Base-by-base conservation (phyloP, 2,797 vertebrate genomes). In the Lerista edwardsae region DNA sequence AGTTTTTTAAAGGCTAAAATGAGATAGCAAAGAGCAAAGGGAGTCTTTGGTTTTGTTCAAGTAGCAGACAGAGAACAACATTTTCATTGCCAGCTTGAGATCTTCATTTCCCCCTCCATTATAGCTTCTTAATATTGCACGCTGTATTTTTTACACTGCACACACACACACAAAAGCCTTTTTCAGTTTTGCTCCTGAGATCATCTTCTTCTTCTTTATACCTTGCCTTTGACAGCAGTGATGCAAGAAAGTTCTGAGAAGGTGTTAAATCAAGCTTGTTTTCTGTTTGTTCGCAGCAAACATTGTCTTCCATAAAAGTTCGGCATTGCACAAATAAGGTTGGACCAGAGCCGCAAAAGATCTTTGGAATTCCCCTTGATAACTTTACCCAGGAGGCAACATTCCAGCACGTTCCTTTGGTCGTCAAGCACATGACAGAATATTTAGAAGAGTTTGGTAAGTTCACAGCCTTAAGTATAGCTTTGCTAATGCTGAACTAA, bases 381-480 rank as follows among this genome's bases (percentile, higher is more conserved):
- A 93, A 25, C 6, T 94, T 96, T 25, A 81, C 79, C 19, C 92
- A 94, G 6, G 93, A 94, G 86, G 85, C 8, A 93, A 77, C 85
- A n/a, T 82, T 80, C 39, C 67, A 92, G 93, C 77, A 89, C 4
- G 84, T 98, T 87, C 97, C 97, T 23, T 86, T 92, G 71, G 90
- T 95, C 59, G 87, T 98, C 27, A 90, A 86, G 86, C 91, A 96
- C 87, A 96, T 97, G 94, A 96, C 97, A 88, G 95, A 97, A 71
- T 97, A 96, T 89, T 93, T 97, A 61, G 95, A 96, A 85, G 92
- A 84, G 5, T 94, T 96, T 73, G 97, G 97, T 97, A 93, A 92
- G 87, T 84, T 68, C 0, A 0, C 5, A 0, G 62, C 84, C 83
- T 87, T 44, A 41, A 75, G 3, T 15, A 39, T 76, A 0, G 0